Evolutionary conservation across 2,113 vertebrate genomes (phyloP).

Genomic region (Centropristis striata): DNA sequence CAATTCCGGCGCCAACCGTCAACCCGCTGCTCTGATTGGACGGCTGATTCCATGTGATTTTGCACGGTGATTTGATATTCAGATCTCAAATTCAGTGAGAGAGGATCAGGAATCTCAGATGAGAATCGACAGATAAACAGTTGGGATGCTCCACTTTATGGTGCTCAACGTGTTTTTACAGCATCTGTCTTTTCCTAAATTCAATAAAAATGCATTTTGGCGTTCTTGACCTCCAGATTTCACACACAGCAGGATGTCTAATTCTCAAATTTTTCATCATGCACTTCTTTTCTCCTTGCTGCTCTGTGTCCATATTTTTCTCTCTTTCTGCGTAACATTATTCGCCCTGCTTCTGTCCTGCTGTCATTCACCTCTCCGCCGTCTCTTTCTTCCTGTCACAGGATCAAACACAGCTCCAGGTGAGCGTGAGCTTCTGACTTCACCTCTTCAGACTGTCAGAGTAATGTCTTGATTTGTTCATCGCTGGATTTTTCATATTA

Average conservation of each 20-base stretch:
- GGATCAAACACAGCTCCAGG: slow-evolving; percentile 54
- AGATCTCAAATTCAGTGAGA: slow-evolving; percentile 59
- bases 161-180: slow-evolving; percentile 7
- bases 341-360: slow-evolving; percentile 35
- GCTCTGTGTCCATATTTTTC: slow-evolving; percentile 42
- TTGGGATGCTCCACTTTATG: background rate
- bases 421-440: slow-evolving; percentile 35
- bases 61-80: slow-evolving; percentile 56
- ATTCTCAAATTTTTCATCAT: slow-evolving; percentile 44
- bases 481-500: slow-evolving; percentile 13
- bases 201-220: slow-evolving; percentile 39
- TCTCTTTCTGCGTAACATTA: slow-evolving; percentile 32
- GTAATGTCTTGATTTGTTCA: slow-evolving; percentile 41
- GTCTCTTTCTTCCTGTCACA: slow-evolving; percentile 36
- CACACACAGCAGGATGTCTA: slow-evolving; percentile 43
- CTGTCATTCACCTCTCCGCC: slow-evolving; percentile 34
- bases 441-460: slow-evolving; percentile 32
- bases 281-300: slow-evolving; percentile 41
- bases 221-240: slow-evolving; percentile 48
- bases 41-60: slow-evolving; percentile 63
- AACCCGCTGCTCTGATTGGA: slow-evolving; percentile 67
- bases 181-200: slow-evolving; percentile 22
- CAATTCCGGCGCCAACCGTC: slow-evolving; percentile 43
- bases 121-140: background rate
- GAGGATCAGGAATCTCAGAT: background rate